Evolutionary conservation across 2,113 vertebrate species (phyloP).

Genomic region (Eulemur rufifrons): DNA sequence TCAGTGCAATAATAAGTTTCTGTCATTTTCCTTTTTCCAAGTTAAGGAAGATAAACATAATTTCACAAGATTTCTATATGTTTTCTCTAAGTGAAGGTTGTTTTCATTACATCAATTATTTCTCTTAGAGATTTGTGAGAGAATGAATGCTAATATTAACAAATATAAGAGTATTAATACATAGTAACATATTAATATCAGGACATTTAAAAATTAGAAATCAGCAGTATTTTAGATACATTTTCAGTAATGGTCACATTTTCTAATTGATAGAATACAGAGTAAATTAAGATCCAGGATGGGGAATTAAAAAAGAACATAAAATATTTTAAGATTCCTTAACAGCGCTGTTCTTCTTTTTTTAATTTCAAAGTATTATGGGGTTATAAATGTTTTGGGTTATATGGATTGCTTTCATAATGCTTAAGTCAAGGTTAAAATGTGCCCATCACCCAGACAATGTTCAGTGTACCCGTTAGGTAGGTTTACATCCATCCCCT

Average conservation of each 20-base stretch:
- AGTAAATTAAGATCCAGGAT: background rate
- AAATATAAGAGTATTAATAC: background rate
- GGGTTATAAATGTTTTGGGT: no score
- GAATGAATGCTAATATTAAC: conserved; percentile 29
- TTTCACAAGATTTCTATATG: background rate
- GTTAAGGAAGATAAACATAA: background rate
- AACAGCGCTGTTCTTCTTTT: background rate
- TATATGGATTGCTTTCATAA: no score
- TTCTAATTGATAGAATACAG: conserved; percentile 11
- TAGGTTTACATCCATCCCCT: no score
- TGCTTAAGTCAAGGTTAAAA: no score
- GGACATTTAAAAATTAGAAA: conserved; percentile 25
- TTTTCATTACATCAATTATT: conserved; percentile 49
- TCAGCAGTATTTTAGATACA: background rate
- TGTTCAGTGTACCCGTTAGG: no score
- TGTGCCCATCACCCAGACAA: no score
- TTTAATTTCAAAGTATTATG: no score
- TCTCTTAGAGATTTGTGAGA: background rate
- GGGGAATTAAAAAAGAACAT: background rate
- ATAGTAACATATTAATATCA: background rate
- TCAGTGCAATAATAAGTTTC: background rate
- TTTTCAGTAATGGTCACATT: conserved; percentile 12
- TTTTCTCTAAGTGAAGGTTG: background rate
- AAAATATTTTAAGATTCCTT: background rate
- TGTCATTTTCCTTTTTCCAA: conserved; percentile 20